These are phyloP conservation scores for Tadarida brasiliensis DNA, from an alignment of 2,797 vertebrate species.

Conservation along the genomic window DNA sequence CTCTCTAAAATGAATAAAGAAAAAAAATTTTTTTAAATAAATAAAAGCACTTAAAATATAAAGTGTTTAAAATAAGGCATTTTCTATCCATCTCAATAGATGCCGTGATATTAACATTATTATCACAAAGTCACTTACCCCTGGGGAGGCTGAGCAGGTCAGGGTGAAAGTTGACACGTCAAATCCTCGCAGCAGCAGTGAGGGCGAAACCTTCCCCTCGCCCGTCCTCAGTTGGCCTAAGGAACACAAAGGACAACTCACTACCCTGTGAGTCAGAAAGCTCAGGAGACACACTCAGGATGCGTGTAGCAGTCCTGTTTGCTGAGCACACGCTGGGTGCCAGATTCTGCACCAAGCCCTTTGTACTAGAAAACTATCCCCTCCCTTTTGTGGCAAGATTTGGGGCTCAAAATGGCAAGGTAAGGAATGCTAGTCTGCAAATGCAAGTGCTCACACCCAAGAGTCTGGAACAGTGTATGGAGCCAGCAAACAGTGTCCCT, in stretches of 20 bases:
- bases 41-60: not conserved
- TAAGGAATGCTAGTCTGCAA: not conserved
- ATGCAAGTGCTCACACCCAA: not conserved
- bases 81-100: not conserved
- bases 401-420: not conserved
- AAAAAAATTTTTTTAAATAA: not conserved
- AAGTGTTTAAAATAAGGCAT: not conserved
- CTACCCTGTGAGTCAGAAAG: not conserved
- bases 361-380: not conserved
- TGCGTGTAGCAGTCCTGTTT: not conserved
- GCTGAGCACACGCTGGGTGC: rapidly evolving
- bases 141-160: not conserved
- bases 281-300: not conserved
- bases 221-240: not conserved
- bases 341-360: not conserved
- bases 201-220: not conserved
- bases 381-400: not conserved
- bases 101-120: not conserved
- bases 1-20: no score
- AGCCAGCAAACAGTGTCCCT: not conserved
- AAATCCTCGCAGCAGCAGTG: not conserved
- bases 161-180: not conserved
- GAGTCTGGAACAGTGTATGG: not conserved
- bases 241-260: not conserved
- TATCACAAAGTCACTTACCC: not conserved